phyloP scores from a whole-genome alignment of 64 coral and sea anemone species.

The Porites lutea region DNA sequence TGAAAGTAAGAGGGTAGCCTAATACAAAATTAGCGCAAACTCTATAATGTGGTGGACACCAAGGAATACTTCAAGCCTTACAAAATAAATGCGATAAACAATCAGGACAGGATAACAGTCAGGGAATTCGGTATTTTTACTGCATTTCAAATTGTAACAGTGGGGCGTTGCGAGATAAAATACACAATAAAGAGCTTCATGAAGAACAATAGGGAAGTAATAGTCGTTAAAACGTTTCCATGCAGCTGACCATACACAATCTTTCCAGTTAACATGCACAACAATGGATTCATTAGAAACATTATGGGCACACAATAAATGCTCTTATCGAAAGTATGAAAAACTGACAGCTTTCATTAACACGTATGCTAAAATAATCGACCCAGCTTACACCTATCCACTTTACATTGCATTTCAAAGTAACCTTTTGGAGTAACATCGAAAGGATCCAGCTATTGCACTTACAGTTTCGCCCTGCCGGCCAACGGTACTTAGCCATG shows the following conservation, averaged over 20 bases:
- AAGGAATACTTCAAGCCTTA: background rate
- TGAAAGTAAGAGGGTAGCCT: background rate
- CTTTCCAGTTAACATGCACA: background rate
- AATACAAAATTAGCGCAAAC: background rate
- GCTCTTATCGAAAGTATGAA: slow-evolving; percentile 37
- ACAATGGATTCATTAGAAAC: slow-evolving; percentile 44
- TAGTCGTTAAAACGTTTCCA: background rate
- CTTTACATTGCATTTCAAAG: slow-evolving; percentile 32
- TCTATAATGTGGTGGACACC: background rate
- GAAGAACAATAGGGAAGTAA: background rate
- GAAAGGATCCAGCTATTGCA: slow-evolving; percentile 2
- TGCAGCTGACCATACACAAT: slow-evolving; percentile 23
- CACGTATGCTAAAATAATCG: slow-evolving; percentile 28
- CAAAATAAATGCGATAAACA: background rate
- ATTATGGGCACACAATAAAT: slow-evolving; percentile 28
- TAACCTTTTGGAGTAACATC: slow-evolving; percentile 10
- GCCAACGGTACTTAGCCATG: background rate
- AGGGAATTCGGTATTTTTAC: slow-evolving; percentile 23
- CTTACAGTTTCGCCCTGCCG: slow-evolving; percentile 8
- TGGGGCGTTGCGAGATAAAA: background rate
- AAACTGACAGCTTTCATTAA: slow-evolving; percentile 51
- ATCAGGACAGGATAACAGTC: background rate
- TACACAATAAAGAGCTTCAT: slow-evolving; percentile 12
- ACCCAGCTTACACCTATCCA: slow-evolving; percentile 33
- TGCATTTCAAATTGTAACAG: slow-evolving; percentile 27